Percentiles rank a stretch among this genome's conserved stretches.
These are phyloP conservation scores for Chrysopa pallens DNA, from an alignment of 1,140 invertebrate species.

Conservation along the genomic window DNA sequence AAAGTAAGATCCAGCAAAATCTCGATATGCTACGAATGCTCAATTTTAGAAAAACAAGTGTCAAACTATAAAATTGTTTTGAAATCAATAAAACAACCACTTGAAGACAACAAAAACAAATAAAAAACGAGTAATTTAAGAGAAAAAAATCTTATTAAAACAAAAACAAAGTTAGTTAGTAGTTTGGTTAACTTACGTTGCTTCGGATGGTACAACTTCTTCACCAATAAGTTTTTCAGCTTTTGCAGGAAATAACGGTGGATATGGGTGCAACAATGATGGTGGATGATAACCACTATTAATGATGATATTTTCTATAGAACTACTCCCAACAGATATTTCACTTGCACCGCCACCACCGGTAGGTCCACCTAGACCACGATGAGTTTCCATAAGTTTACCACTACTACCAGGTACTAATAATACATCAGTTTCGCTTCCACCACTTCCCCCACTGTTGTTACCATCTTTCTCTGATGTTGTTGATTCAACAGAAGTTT, in stretches of 20 bases:
- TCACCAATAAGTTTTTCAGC: conserved; percentile 50
- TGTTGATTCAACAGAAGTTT: background rate
- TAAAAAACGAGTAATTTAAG: too few species aligned
- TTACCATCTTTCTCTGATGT: too few species aligned
- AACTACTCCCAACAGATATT: background rate
- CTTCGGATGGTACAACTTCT: conserved; percentile 47
- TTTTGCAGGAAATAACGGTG: conserved; percentile 34
- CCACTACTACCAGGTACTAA: background rate
- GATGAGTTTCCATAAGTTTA: too few species aligned
- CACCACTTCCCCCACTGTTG: background rate
- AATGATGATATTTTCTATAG: conserved; percentile 17
- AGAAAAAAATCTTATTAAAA: too few species aligned
- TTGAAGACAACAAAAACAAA: too few species aligned
- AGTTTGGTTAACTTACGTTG: conserved; percentile 60
- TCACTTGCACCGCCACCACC: background rate
- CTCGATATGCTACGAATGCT: too few species aligned
- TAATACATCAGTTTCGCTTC: background rate
- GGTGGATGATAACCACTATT: conserved; percentile 32
- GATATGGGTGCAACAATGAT: conserved; percentile 48
- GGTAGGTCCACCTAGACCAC: too few species aligned
- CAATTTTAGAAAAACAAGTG: too few species aligned
- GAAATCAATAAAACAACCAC: too few species aligned
- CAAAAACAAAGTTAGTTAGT: too few species aligned
- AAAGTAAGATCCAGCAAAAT: too few species aligned
- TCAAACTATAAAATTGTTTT: too few species aligned